Base-by-base conservation (phyloP, 2,888 invertebrate species). In the Polyommatus iphigenia region DNA sequence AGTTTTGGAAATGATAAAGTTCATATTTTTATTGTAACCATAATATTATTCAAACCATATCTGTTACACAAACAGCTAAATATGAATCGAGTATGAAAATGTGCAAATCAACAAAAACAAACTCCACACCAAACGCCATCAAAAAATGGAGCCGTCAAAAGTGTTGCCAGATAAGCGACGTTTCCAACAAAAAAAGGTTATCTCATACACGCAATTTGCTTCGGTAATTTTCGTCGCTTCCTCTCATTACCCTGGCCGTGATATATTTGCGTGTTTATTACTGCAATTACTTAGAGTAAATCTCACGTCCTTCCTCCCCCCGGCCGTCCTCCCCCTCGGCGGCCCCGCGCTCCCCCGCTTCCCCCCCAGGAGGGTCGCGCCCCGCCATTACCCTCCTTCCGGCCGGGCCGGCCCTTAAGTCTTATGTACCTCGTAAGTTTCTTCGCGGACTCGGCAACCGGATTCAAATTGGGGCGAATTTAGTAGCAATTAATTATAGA, bases 271-370 rank as follows among this genome's bases (percentile, higher is more conserved):
- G 92, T 93, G 93, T 94, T 94, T 94, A 94, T 94, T 94, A 94
- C 94, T 91, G 94, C 94, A 94, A 94, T 94, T 94, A 94, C 94
- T 94, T 94, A 94, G 93, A 94, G 94, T 94, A 94, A 94, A 94
- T 94, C 94, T 94, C 92, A 91, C 93, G 92, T 94, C 93, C 94
- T 94, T 94, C 93, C 94, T 91, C 87, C 88, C 85, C 87, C 88
- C 88, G 80, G 46, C 93, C 94, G 94, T 94, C 93, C 94, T 91
- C 87, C 88, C 85, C 87, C 85, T 87, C 79, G 41, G 3, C 4
- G 15, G 15, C 50, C 50, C 54, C 5, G 54, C 54, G 54, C 54
- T 2, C 54, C 54, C 6, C 18, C 54, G 54, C 54, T 54, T 18
- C 15, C 54, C 82, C 83, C 83, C 50, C 83, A 85, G 87, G 89